These are phyloP conservation scores for Hirtodrosophila cameraria DNA, from an alignment of 2,888 invertebrate genomes.

Conservation along the genomic window DNA sequence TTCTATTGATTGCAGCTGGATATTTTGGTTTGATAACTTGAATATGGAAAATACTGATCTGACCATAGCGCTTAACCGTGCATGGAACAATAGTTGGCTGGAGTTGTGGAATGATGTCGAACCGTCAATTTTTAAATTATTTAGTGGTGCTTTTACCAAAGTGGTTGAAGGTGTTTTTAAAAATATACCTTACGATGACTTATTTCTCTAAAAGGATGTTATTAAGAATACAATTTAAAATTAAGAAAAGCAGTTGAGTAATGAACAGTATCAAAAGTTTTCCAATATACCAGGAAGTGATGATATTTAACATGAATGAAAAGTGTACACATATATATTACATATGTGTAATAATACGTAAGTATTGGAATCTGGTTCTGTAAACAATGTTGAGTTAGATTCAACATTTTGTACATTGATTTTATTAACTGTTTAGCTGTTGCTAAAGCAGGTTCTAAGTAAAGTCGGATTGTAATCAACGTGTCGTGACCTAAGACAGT, in stretches of 20 bases:
- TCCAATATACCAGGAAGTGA: background rate
- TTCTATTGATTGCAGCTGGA: constrained; percentile 45
- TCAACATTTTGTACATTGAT: background rate
- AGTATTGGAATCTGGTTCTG: constrained; percentile 25
- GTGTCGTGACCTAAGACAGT: constrained; percentile 18
- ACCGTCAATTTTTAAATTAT: constrained; percentile 31
- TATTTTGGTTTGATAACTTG: constrained; percentile 34
- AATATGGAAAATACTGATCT: constrained; percentile 50
- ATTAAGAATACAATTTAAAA: constrained; percentile 17
- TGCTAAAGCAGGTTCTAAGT: constrained; percentile 18
- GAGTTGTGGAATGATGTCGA: constrained; percentile 58
- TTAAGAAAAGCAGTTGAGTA: background rate
- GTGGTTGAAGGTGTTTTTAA: constrained; percentile 36
- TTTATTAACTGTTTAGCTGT: constrained; percentile 18
- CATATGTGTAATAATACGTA: background rate
- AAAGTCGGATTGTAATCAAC: background rate
- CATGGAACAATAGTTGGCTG: constrained; percentile 51
- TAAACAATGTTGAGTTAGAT: background rate
- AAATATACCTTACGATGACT: constrained; percentile 50
- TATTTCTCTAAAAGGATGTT: constrained; percentile 43
- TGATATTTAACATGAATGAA: background rate
- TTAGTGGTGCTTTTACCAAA: constrained; percentile 25
- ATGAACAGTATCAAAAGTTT: no score
- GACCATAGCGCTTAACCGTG: constrained; percentile 33
- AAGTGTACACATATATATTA: background rate